Base-by-base conservation (phyloP, 1,140 invertebrate species). In the Heliconius congener region DNA sequence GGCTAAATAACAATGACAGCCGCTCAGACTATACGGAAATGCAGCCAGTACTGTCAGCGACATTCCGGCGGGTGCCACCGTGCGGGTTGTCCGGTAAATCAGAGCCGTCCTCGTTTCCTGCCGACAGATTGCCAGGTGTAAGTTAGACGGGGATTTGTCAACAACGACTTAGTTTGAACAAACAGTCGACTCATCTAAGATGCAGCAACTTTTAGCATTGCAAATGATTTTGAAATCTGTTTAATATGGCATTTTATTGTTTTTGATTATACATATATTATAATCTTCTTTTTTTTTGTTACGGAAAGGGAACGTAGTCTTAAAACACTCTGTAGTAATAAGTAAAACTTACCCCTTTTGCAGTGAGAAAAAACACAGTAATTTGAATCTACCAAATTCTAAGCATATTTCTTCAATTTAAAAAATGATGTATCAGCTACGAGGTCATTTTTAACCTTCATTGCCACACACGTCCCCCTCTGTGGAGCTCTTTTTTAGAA, bases 71-170 rank as follows among this genome's bases (percentile, higher is more conserved):
- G 70, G 70, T 23, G 55, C n/a, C 9, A 23, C 8, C 23, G 34
- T 8, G n/a, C 34, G 71, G 70, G 60, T 11, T 39, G 71, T 72
- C 71, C 71, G 71, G 76, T 77, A 77, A 77, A 72, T 72, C 76
- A 77, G 39, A 11, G 42, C 52, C 66, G 57, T 18, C 39, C 66
- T 71, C 74, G 74, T 75, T 75, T 75, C 74, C 75, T n/a, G 27
- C 52, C 37, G 70, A 77, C 76, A 77, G 70, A 77, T 77, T 55
- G 75, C 60, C 57, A 66, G 76, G 76, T 71, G 46, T 37, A 50
- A 71, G 37, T 71, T 70, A 50, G 30, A 60, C n/a, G 66, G 42
- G 42, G 19, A 71, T 77, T 77, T 71, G 76, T 77, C 70, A 55
- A 71, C 60, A 50, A 30, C 70, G 30, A 77, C 76, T 77, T 50